Evolutionary conservation across 1,140 invertebrate genomes (phyloP), one percentile per base, ranked within the genome.

Genomic region (Leguminivora glycinivorella): DNA sequence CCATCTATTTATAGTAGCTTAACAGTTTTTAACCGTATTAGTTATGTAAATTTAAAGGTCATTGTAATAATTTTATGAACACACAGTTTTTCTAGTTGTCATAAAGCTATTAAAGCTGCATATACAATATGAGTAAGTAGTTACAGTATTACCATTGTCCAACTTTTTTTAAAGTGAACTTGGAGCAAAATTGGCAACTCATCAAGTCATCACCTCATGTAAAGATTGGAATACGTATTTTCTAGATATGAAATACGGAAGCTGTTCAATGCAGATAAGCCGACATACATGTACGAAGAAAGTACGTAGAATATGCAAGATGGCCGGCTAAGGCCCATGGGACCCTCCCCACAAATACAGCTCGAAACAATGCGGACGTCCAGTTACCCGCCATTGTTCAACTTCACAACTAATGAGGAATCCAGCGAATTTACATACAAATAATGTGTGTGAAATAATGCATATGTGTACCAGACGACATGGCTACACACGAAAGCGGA

Each of bases 291-390:
- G n/a, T 5, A n/a, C 14, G 17, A 43, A 22, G 47, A 52, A 52
- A 52, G 47, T 22, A 19, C 47, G 40, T 43, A 9, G 47, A 52
- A 52, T 22, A 52, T 52, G 17, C 47, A 52, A 52, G 47, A 52
- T 6, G 47, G 47, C 43, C 38, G 43, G 43, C 7, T 7, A 17
- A 52, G 43, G 43, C 47, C 17, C 47, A 52, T 52, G 47, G 47
- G 47, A 52, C 19, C 47, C 19, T 52, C 47, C 47, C 47, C 47
- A 22, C 19, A 52, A 22, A 52, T 52, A 52, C 17, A 19, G 6
- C 26, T 29, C 58, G 26, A 63, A 63, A 63, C 58, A 63, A 63
- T 63, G 58, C 58, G 26, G 58, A 34, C 58, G 58, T 29, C 58
- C 58, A 63, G 58, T 63, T 63, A 63, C 4, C 26, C 26, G 17